Conservation (phyloP, 2,797 vertebrate species). For the Typhlichthys eigenmanni region DNA sequence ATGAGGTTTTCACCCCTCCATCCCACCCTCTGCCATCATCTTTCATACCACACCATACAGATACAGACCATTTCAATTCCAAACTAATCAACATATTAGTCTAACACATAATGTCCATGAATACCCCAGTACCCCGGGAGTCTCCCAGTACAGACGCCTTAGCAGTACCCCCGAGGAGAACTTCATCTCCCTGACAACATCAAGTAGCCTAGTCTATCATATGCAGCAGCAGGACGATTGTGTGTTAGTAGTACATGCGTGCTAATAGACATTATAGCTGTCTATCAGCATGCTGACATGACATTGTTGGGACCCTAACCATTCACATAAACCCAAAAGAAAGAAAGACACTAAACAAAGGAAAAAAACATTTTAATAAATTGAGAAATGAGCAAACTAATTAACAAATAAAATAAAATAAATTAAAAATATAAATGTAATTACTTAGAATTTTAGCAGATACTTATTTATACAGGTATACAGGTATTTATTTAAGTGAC, state of each 20-base stretch:
- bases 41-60: no score
- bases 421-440: no score
- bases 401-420: no score
- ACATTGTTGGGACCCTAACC: constrained; percentile 24
- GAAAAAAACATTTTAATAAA: no score
- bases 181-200: constrained; percentile 55
- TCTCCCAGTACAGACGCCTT: constrained; percentile 50
- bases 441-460: no score
- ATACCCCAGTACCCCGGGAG: constrained; percentile 8
- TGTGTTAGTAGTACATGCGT: constrained; percentile 48
- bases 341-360: no score
- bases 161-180: constrained; percentile 58
- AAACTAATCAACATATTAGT: constrained; percentile 25
- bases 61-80: no score
- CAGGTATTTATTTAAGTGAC: no score
- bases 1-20: constrained; percentile 42
- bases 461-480: no score
- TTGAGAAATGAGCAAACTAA: no score
- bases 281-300: constrained; percentile 46
- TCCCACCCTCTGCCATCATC: constrained; percentile 9
- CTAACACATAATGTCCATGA: constrained; percentile 53
- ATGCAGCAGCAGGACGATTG: constrained; percentile 42
- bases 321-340: constrained; percentile 9
- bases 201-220: constrained; percentile 50
- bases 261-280: constrained; percentile 51